These are phyloP conservation scores for Dendrolimus kikuchii DNA, from an alignment of 1,140 invertebrate species.

Conservation along the genomic window DNA sequence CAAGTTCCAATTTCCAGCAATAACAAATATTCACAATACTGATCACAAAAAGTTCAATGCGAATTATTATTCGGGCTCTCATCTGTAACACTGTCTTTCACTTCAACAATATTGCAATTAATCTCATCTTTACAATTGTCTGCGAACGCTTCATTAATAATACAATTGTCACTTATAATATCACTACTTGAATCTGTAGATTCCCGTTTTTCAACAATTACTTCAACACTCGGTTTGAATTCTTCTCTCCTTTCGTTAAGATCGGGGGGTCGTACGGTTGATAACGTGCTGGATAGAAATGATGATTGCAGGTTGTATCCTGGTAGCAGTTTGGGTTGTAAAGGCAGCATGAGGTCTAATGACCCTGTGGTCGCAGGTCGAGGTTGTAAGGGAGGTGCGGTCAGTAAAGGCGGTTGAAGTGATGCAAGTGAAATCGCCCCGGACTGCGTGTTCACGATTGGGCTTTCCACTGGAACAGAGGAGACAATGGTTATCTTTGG, in stretches of 20 bases:
- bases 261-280: slow-evolving; percentile 62
- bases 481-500: background rate
- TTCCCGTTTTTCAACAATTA: slow-evolving; percentile 53
- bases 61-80: slow-evolving; percentile 61
- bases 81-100: slow-evolving; percentile 26
- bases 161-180: slow-evolving; percentile 25
- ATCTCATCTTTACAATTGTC: slow-evolving; percentile 41
- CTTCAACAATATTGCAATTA: slow-evolving; percentile 51
- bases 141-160: slow-evolving; percentile 18
- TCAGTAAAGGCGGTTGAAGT: slow-evolving; percentile 62
- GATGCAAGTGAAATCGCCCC: slow-evolving; percentile 64
- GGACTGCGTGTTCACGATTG: slow-evolving; percentile 61
- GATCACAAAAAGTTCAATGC: slow-evolving; percentile 24
- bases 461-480: slow-evolving; percentile 62
- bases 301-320: slow-evolving; percentile 64
- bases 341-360: slow-evolving; percentile 75
- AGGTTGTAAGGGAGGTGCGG: slow-evolving; percentile 75
- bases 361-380: slow-evolving; percentile 78
- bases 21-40: background rate
- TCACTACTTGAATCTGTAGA: slow-evolving; percentile 20
- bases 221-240: slow-evolving; percentile 46
- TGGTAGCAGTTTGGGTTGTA: slow-evolving; percentile 76
- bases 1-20: background rate
- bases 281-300: slow-evolving; percentile 58
- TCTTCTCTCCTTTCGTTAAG: slow-evolving; percentile 31